Conservation (phyloP, 1,140 invertebrate species). For the Plectrocnemia conspersa region DNA sequence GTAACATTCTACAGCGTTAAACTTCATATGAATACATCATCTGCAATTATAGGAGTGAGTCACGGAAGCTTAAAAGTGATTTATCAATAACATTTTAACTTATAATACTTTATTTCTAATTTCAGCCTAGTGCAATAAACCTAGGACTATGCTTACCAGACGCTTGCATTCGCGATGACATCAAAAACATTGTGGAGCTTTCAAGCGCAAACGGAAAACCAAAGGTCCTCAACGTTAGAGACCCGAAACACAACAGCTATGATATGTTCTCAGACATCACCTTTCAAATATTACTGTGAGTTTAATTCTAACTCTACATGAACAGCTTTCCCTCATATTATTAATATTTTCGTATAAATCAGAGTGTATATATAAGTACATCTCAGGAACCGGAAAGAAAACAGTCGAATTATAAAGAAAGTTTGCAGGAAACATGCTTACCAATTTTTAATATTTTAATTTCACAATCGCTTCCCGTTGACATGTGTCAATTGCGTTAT, state of each 20-base stretch:
- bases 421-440: too few relatives aligned
- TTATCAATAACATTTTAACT: slow-evolving; percentile 12
- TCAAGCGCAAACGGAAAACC: slow-evolving; percentile 48
- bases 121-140: slow-evolving; percentile 57
- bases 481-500: too few relatives aligned
- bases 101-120: slow-evolving; percentile 17
- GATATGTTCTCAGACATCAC: slow-evolving; percentile 62
- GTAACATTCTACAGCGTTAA: slow-evolving; percentile 58
- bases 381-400: too few relatives aligned
- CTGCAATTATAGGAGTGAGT: slow-evolving; percentile 44
- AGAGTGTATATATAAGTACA: too few relatives aligned
- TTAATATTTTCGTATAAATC: too few relatives aligned
- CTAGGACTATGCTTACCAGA: slow-evolving; percentile 70
- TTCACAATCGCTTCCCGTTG: too few relatives aligned
- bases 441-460: too few relatives aligned
- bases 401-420: too few relatives aligned
- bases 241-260: slow-evolving; percentile 61
- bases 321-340: too few relatives aligned
- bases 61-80: too few relatives aligned
- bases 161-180: slow-evolving; percentile 59
- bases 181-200: slow-evolving; percentile 54
- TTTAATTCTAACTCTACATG: slow-evolving; percentile 32
- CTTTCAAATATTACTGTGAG: slow-evolving; percentile 69
- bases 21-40: slow-evolving; percentile 50
- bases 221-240: slow-evolving; percentile 56